Conservation (phyloP, 2,113 vertebrate genomes). For the Scomber scombrus region DNA sequence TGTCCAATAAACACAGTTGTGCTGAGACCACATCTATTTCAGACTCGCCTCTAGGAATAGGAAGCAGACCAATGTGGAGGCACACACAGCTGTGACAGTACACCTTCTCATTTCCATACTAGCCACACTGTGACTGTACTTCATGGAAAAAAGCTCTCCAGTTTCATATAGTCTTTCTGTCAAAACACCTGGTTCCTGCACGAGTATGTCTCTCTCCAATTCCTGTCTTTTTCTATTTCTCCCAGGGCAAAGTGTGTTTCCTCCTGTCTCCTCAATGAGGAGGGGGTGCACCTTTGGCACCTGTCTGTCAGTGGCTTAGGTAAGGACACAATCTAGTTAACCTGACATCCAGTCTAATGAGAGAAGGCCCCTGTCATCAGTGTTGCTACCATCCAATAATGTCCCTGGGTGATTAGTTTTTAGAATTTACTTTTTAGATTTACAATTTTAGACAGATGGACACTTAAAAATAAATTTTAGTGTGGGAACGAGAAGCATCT, state of each 20-base stretch:
- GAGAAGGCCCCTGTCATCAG: constrained; percentile 41
- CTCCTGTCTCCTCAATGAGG: not conserved
- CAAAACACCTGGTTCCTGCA: constrained; percentile 55
- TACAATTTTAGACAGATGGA: constrained; percentile 33
- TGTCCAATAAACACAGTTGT: constrained; percentile 72
- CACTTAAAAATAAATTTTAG: constrained; percentile 32
- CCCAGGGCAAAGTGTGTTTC: constrained; percentile 24
- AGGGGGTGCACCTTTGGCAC: constrained; percentile 31
- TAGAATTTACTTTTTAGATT: too few species aligned
- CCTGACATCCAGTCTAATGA: constrained; percentile 52
- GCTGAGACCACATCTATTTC: constrained; percentile 72
- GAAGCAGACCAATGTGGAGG: constrained; percentile 60
- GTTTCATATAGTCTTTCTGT: constrained; percentile 33
- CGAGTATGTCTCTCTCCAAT: constrained; percentile 16
- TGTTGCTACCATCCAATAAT: constrained; percentile 42
- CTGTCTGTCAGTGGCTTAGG: constrained; percentile 42
- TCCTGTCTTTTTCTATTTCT: not conserved
- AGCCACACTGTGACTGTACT: constrained; percentile 40
- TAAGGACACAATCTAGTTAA: constrained; percentile 37
- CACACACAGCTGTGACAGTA: constrained; percentile 69
- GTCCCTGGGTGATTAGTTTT: constrained; percentile 45
- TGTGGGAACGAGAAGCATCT: not conserved
- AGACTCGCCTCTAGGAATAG: constrained; percentile 68
- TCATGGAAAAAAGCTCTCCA: constrained; percentile 59
- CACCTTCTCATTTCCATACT: constrained; percentile 62